A percentile compares a stretch with the other conserved stretches of the same genome.
phyloP scores from a whole-genome alignment of 1,140 invertebrate species.

The Rhysida immarginata region DNA sequence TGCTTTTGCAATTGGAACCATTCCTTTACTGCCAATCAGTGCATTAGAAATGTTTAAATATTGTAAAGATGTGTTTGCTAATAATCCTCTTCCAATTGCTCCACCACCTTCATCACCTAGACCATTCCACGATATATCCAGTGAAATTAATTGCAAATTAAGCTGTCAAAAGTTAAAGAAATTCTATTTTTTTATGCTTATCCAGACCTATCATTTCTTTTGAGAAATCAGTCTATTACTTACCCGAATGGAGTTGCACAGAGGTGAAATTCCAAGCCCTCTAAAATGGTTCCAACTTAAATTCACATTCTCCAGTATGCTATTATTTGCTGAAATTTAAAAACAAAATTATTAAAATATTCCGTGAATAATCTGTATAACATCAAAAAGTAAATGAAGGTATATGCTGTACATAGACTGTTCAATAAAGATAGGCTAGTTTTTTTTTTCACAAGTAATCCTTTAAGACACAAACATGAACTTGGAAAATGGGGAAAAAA shows the following conservation, averaged over 20 bases:
- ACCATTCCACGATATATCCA: constrained; percentile 1
- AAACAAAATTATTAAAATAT: background rate
- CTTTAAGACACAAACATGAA: no score
- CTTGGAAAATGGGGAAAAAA: no score
- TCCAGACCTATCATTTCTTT: background rate
- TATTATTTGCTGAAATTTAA: background rate
- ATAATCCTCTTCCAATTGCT: background rate
- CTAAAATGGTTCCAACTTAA: background rate
- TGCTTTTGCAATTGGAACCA: background rate
- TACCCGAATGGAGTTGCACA: background rate
- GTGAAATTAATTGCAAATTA: background rate
- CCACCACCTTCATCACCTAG: background rate
- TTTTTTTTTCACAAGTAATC: no score
- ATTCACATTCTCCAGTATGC: background rate
- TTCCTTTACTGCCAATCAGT: background rate
- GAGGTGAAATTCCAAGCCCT: background rate
- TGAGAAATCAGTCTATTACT: no score
- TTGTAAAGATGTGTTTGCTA: background rate
- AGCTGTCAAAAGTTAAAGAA: background rate
- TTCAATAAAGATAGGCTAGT: no score
- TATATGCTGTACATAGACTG: no score
- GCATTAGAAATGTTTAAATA: background rate
- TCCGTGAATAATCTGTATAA: no score
- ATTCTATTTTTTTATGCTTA: background rate
- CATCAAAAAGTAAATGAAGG: no score